phyloP scores from a whole-genome alignment of 2,888 invertebrate genomes.

The Cantharis nigra region DNA sequence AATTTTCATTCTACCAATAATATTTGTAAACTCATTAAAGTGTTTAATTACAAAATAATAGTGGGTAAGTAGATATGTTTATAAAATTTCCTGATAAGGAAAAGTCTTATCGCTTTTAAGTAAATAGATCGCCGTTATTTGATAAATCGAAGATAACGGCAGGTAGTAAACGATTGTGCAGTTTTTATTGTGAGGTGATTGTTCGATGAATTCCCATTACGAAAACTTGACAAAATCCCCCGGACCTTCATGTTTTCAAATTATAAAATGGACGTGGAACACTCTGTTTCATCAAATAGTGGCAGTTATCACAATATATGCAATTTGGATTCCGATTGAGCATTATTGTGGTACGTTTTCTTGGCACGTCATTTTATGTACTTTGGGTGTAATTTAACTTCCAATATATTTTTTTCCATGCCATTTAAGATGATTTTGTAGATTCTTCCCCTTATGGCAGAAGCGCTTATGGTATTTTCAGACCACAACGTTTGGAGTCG shows the following conservation, averaged over 20 bases:
- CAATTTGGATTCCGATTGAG: slow-evolving; percentile 32
- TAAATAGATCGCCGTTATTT: background rate
- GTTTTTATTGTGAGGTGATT: background rate
- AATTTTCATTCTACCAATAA: background rate
- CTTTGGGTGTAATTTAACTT: slow-evolving; percentile 45
- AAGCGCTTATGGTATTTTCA: slow-evolving; percentile 41
- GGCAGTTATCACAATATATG: slow-evolving; percentile 31
- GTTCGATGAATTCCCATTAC: background rate
- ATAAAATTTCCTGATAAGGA: background rate
- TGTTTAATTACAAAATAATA: too few species aligned
- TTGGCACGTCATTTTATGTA: slow-evolving; percentile 50
- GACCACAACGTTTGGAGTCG: slow-evolving; percentile 39
- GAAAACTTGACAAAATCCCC: background rate
- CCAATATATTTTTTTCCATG: background rate
- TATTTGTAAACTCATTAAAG: too few species aligned
- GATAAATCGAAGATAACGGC: background rate
- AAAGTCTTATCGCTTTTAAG: background rate
- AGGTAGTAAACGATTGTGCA: background rate
- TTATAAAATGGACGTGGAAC: slow-evolving; percentile 27
- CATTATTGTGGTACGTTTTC: slow-evolving; percentile 29
- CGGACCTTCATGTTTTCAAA: slow-evolving; percentile 6
- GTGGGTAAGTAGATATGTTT: background rate
- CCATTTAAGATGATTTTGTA: slow-evolving; percentile 21
- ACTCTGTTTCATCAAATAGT: slow-evolving; percentile 34
- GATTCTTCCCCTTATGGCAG: slow-evolving; percentile 43